Percentiles rank a stretch among this genome's conserved stretches.
These are phyloP conservation scores for Cheirogaleus medius DNA, from an alignment of 2,113 vertebrate species.

Conservation along the genomic window DNA sequence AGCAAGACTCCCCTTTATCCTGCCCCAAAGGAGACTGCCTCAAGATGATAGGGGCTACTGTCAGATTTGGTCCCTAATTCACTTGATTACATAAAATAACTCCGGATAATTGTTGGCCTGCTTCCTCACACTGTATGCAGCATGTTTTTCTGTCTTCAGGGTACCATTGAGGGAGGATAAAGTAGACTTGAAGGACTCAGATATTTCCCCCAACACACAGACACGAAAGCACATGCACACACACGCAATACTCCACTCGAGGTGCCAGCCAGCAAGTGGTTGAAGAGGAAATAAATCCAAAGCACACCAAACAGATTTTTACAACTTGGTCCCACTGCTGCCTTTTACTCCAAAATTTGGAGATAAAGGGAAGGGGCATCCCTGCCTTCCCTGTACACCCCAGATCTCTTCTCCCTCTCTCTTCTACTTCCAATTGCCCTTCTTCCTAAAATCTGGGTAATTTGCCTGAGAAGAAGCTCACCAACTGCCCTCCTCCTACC, in stretches of 20 bases:
- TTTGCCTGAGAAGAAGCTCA: not conserved
- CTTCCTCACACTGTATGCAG: conserved; percentile 47
- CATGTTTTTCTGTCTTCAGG: conserved; percentile 65
- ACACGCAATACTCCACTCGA: not conserved
- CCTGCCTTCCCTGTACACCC: not conserved
- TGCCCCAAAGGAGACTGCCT: conserved; percentile 6
- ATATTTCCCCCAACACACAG: not conserved
- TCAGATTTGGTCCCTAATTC: conserved; percentile 58
- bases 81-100: conserved; percentile 69
- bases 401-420: not conserved
- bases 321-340: conserved; percentile 1
- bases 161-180: conserved; percentile 61
- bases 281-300: conserved; percentile 37
- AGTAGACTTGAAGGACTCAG: conserved; percentile 57
- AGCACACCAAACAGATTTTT: not conserved
- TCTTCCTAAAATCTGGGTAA: conserved; percentile 15
- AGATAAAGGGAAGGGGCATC: not conserved
- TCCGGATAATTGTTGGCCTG: conserved; percentile 65
- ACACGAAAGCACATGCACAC: not conserved
- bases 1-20: not conserved
- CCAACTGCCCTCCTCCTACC: not conserved
- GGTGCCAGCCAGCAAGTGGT: conserved; percentile 37
- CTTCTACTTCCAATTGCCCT: not conserved
- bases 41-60: not conserved
- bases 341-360: conserved; percentile 15